Evolutionary conservation across 2,797 vertebrate genomes (phyloP), one percentile per base, ranked within the genome.

Genomic region (Salarias fasciatus): DNA sequence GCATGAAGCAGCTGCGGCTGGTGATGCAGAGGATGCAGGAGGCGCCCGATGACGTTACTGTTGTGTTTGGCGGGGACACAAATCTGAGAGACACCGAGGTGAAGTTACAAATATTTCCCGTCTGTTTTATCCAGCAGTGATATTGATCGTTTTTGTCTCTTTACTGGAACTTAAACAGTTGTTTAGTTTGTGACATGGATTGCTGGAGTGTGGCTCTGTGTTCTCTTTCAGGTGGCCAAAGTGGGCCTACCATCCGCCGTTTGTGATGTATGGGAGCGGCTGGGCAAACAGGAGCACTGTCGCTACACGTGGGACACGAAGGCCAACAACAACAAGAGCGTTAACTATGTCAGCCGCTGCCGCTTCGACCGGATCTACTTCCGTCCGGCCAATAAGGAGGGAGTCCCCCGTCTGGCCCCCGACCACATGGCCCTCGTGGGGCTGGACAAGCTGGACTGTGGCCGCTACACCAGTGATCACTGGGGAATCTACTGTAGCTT

Each of bases 51-150:
- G 92, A 95, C 7, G 68, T 92, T 51, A 95, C 93, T 0, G 92
- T 97, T 30, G 86, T 99, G 80, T 99, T 99, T 80, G 98, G 95
- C 58, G 98, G 98, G 0, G 97, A 99, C 82, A 99, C 97, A 37
- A 99, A 99, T 85, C 92, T 99, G 61, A 92, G 97, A 79, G 96
- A 98, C 77, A 58, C 88, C 0, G 97, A 99, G 93, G 97, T 97
- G 63, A n/a, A 3, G 18, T 24, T 24, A 24, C 18, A 24, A 24
- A n/a, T n/a, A n/a, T n/a, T n/a, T n/a, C n/a, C n/a, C n/a, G n/a
- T n/a, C n/a, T n/a, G n/a, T n/a, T n/a, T n/a, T n/a, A n/a, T n/a
- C n/a, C n/a, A n/a, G n/a, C n/a, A n/a, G n/a, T n/a, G n/a, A n/a
- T n/a, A n/a, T n/a, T n/a, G n/a, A n/a, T n/a, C n/a, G n/a, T n/a